Evolutionary conservation across 2,797 vertebrate genomes (phyloP).

Genomic region (Falco concolor): DNA sequence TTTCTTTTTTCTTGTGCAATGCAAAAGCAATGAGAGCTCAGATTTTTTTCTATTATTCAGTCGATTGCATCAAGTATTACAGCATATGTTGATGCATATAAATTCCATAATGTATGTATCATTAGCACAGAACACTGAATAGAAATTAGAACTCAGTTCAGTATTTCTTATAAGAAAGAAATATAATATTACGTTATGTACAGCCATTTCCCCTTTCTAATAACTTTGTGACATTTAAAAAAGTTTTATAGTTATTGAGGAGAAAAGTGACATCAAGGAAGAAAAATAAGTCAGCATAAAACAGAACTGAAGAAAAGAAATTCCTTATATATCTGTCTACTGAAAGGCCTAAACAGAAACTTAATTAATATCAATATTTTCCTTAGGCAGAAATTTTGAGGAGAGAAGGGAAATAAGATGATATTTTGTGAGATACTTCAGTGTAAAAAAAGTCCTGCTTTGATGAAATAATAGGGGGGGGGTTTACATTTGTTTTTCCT

Average conservation of each 20-base stretch:
- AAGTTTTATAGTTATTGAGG: background rate
- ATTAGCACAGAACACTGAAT: background rate
- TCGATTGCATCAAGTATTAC: background rate
- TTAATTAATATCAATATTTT: slow-evolving; percentile 13
- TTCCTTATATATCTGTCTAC: background rate
- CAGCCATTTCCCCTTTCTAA: background rate
- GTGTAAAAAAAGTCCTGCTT: background rate
- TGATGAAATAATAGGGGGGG: background rate
- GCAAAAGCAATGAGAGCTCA: background rate
- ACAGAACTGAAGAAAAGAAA: background rate
- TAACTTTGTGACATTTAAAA: background rate
- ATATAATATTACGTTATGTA: background rate
- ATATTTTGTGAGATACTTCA: background rate
- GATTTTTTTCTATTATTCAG: background rate
- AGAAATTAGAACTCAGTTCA: background rate
- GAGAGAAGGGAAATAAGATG: background rate
- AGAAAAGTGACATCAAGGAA: background rate
- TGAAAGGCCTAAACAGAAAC: background rate
- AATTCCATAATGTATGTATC: background rate
- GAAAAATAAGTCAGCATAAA: background rate
- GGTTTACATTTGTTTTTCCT: background rate
- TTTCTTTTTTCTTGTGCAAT: background rate
- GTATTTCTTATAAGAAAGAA: background rate
- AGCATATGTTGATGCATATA: background rate
- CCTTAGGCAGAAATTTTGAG: background rate